phyloP scores from a whole-genome alignment of 2,888 invertebrate genomes.

The Syritta pipiens region DNA sequence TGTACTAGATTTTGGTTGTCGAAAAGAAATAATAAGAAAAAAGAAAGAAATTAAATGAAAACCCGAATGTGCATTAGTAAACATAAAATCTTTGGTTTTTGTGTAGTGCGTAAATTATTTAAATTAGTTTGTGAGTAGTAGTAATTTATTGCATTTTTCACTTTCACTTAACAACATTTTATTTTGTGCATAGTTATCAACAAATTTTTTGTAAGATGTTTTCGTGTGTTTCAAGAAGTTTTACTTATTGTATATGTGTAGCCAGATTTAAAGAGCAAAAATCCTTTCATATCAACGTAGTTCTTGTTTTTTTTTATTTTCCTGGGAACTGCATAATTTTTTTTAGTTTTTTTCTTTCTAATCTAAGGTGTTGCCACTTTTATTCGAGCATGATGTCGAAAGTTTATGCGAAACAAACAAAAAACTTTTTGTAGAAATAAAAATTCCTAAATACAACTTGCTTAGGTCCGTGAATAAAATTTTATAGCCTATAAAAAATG shows the following conservation, averaged over 20 bases:
- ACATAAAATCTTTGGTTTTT: slow-evolving; percentile 1
- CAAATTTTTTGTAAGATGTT: slow-evolving; percentile 4
- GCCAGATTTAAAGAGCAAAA: slow-evolving; percentile 33
- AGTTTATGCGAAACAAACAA: no score
- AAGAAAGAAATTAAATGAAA: no score
- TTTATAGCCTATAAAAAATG: no score
- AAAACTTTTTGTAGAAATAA: no score
- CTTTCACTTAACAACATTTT: neutral
- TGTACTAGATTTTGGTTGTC: no score
- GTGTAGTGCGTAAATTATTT: slow-evolving; percentile 30
- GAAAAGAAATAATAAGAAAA: no score
- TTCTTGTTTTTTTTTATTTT: neutral
- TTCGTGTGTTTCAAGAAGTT: slow-evolving; percentile 15
- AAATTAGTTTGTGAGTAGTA: slow-evolving; percentile 37
- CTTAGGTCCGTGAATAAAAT: no score
- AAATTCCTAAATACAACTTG: no score
- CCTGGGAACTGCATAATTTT: neutral
- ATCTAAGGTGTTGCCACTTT: neutral
- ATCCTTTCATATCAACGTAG: slow-evolving; percentile 49
- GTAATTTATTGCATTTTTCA: slow-evolving; percentile 33
- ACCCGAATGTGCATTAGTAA: slow-evolving; percentile 57
- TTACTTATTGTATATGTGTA: slow-evolving; percentile 8
- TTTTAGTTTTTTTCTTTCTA: neutral
- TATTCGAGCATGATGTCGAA: no score
- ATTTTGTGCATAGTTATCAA: slow-evolving; percentile 33